Base-by-base conservation (phyloP, 30 jellyfish, hydroid and myxozoan species). In the Hydractinia symbiolongicarpus region DNA sequence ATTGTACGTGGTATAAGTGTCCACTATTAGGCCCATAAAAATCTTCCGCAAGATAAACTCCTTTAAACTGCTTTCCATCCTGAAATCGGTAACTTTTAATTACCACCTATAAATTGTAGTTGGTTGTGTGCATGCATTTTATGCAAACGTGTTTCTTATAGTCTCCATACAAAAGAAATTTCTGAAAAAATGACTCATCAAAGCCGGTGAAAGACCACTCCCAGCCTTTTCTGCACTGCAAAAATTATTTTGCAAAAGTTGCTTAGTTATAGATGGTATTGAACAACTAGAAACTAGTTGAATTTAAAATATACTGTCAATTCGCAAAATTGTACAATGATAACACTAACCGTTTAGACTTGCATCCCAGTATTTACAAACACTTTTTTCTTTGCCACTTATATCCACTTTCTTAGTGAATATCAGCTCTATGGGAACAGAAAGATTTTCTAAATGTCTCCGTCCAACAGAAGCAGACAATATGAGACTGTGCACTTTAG, bases 401-500 rank as follows among this genome's bases (percentile, higher is more conserved):
- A 5, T 53, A 50, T 66, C 15, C 0, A 64, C 74, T 8, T 64
- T 64, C 52, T 83, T 80, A 62, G 53, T 79, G 49, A 82, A 84
- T 68, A 57, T 55, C 84, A 77, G 55, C 49, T 79, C 55, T 16
- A 81, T 49, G 0, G 89, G 89, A 19, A 30, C 19, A 11, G 7
- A 66, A 7, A 88, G 68, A 60, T 88, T 88, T 13, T 14, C 49
- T 66, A 93, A n/a, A 13, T 61, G 79, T 50, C 67, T 15, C 15
- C 70, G 79, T 5, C 90, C 91, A 11, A 93, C 19, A 9, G 98
- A 58, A 1, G 96, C 98, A 5, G 95, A 87, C 79, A 93, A 67
- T 5, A 93, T 78, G 9, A 84, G 72, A 67, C 96, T 86, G 83
- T 87, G 77, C 5, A 93, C 83, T 21, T 7, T 54, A 14, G 54